A percentile compares a stretch with the other conserved stretches of the same genome.
Conservation (phyloP, 2,113 vertebrate species). For the Oreamnos americanus region DNA sequence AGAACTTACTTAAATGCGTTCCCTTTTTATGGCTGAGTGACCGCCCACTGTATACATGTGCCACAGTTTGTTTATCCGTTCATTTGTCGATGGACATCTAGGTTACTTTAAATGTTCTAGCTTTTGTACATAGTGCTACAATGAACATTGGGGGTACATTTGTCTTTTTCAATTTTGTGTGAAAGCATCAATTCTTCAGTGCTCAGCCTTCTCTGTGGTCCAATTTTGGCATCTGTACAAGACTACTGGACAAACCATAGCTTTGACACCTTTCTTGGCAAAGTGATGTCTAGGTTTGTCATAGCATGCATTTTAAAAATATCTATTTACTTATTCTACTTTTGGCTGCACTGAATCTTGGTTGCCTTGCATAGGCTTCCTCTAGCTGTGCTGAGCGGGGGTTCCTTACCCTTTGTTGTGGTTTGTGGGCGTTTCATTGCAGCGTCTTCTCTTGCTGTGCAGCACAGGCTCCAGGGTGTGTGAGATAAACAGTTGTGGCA, state of each 20-base stretch:
- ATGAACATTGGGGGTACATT: neutral
- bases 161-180: neutral
- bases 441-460: rapidly evolving
- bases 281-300: neutral
- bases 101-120: neutral
- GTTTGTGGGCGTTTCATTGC: neutral
- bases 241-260: neutral
- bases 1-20: neutral
- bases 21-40: neutral
- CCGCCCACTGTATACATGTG: neutral
- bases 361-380: rapidly evolving
- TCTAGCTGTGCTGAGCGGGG: neutral
- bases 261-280: neutral
- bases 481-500: neutral
- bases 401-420: neutral
- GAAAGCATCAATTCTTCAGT: neutral
- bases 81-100: neutral
- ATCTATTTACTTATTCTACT: neutral
- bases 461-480: neutral
- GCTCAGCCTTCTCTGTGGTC: neutral
- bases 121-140: neutral
- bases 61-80: neutral
- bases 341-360: neutral
- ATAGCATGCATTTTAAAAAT: neutral
- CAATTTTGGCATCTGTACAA: neutral